Evolutionary conservation across 2,113 vertebrate genomes (phyloP).

Genomic region (Paramisgurnus dabryanus): DNA sequence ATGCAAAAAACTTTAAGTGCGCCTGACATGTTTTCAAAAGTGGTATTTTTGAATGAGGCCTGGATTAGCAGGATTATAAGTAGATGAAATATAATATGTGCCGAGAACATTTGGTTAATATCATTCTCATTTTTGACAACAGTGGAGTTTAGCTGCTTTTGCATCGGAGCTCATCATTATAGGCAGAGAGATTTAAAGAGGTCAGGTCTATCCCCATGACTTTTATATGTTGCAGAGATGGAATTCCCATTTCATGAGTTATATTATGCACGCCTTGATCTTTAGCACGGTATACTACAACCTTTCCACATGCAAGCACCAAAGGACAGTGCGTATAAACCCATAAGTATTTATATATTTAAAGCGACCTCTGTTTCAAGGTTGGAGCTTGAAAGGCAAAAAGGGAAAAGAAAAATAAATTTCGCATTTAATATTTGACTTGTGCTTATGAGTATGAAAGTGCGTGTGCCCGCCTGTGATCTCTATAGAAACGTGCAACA

Average conservation of each 20-base stretch:
- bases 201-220: background rate
- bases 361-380: slow-evolving; percentile 53
- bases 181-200: background rate
- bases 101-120: too few species aligned
- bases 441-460: slow-evolving; percentile 46
- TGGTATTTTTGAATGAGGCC: too few species aligned
- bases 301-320: slow-evolving; percentile 2
- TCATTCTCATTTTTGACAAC: too few species aligned
- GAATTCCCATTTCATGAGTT: slow-evolving; percentile 24
- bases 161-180: background rate
- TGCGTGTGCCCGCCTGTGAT: slow-evolving; percentile 21
- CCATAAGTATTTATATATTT: slow-evolving; percentile 51
- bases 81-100: too few species aligned
- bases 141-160: too few species aligned
- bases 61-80: too few species aligned
- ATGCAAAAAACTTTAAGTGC: too few species aligned
- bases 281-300: background rate
- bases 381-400: slow-evolving; percentile 43
- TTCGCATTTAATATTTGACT: slow-evolving; percentile 58
- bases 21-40: too few species aligned
- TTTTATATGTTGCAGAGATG: slow-evolving; percentile 2
- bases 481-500: slow-evolving; percentile 45
- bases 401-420: slow-evolving; percentile 53
- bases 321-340: slow-evolving; percentile 25
- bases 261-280: slow-evolving; percentile 29